These are phyloP conservation scores for Xerus rutilus DNA, from an alignment of 2,797 vertebrate species.

Conservation along the genomic window DNA sequence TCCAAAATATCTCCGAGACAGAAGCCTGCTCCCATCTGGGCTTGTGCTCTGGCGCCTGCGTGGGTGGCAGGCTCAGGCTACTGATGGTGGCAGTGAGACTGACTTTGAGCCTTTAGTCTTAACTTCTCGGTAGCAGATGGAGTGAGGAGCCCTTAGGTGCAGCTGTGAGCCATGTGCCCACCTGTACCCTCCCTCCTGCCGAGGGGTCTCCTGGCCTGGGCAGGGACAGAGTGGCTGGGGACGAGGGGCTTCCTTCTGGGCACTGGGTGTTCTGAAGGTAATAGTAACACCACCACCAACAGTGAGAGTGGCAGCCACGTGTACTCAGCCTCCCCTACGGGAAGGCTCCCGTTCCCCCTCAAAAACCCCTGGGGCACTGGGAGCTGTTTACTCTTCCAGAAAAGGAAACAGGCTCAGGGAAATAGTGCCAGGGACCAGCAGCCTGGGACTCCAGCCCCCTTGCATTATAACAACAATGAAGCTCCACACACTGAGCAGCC, in stretches of 20 bases:
- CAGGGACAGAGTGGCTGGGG: neutral
- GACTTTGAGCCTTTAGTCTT: constrained; percentile 53
- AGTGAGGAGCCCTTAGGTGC: neutral
- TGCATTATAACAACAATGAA: neutral
- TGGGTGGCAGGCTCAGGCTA: constrained; percentile 70
- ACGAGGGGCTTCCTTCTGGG: neutral
- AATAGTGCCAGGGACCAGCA: neutral
- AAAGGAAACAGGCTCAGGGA: neutral
- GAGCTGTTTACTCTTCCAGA: neutral
- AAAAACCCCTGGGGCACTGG: neutral
- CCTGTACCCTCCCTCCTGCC: neutral
- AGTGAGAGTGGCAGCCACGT: neutral
- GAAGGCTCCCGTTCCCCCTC: fast-evolving
- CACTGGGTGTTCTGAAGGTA: neutral
- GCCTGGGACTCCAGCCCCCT: neutral
- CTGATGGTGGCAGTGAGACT: constrained; percentile 28
- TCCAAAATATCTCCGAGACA: constrained; percentile 75
- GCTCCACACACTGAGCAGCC: neutral
- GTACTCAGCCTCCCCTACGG: no score
- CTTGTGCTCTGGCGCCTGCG: constrained; percentile 51
- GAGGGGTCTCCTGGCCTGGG: neutral
- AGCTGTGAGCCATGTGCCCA: neutral
- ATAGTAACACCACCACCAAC: neutral
- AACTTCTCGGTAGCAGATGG: constrained; percentile 59
- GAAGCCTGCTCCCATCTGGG: constrained; percentile 81